phyloP scores from a whole-genome alignment of 2,113 vertebrate genomes.

The Pseudopipra pipra region DNA sequence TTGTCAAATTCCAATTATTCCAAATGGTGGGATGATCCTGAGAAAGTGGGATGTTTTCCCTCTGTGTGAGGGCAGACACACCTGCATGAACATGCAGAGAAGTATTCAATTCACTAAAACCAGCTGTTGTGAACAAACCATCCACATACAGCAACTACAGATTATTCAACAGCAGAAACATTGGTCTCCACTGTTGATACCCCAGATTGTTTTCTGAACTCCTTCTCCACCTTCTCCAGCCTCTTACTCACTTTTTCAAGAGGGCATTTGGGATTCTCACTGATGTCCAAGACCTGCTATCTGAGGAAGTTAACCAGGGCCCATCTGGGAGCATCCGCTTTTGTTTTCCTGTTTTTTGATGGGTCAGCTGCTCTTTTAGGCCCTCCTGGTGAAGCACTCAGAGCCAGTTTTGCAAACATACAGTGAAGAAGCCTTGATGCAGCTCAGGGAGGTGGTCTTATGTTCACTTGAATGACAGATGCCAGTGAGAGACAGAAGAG shows the following conservation, averaged over 20 bases:
- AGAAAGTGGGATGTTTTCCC: neutral
- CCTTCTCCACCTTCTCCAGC: neutral
- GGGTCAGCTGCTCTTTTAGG: neutral
- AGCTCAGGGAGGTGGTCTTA: neutral
- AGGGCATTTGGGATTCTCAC: neutral
- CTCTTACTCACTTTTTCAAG: neutral
- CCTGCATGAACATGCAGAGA: neutral
- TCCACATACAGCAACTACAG: neutral
- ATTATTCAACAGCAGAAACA: neutral
- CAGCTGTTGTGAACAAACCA: neutral
- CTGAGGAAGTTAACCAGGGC: neutral
- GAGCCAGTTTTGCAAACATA: neutral
- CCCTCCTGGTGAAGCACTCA: neutral
- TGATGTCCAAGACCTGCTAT: neutral
- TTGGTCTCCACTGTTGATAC: neutral
- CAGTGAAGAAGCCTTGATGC: neutral
- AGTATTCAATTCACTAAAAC: neutral
- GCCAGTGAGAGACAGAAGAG: neutral
- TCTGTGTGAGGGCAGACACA: neutral
- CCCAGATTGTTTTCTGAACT: neutral
- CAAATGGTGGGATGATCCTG: accelerated
- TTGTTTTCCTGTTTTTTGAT: neutral
- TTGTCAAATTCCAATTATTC: neutral
- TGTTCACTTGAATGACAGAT: neutral
- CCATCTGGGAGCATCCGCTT: neutral